Conservation (phyloP, 2,888 invertebrate species). For the Choreutis nemorana region DNA sequence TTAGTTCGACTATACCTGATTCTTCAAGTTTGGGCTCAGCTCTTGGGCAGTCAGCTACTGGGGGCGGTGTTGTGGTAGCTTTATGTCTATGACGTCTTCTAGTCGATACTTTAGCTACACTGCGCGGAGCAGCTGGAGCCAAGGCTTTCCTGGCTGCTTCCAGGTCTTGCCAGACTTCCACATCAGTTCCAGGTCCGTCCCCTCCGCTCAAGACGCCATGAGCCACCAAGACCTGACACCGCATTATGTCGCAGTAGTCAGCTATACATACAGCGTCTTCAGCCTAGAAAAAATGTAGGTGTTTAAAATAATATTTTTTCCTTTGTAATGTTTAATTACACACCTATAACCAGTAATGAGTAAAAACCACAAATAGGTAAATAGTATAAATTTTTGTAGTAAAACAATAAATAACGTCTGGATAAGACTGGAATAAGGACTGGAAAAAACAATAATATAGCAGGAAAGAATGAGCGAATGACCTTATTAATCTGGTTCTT, state of each 20-base stretch:
- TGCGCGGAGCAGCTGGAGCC: constrained; percentile 61
- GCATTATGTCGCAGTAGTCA: constrained; percentile 95
- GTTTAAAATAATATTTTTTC: too few species aligned
- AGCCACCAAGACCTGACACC: constrained; percentile 86
- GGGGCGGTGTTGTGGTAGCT: constrained; percentile 15
- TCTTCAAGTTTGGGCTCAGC: constrained; percentile 26
- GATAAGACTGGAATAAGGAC: neutral
- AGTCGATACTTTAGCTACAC: constrained; percentile 50
- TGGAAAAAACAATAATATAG: neutral
- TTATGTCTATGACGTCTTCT: constrained; percentile 22
- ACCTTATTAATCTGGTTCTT: constrained; percentile 85
- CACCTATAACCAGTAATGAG: too few species aligned
- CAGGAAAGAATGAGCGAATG: too few species aligned
- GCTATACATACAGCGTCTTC: constrained; percentile 93
- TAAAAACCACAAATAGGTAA: too few species aligned
- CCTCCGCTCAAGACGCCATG: constrained; percentile 75
- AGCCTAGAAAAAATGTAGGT: too few species aligned
- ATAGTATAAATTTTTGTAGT: neutral
- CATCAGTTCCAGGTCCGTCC: constrained; percentile 75
- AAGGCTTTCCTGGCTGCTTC: constrained; percentile 73
- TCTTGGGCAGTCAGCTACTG: constrained; percentile 38
- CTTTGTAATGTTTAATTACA: too few species aligned
- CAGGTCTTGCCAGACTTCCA: constrained; percentile 85
- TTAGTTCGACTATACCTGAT: constrained; percentile 22
- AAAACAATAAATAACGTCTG: too few species aligned